These are phyloP conservation scores for Fulmarus glacialis DNA, from an alignment of 2,113 vertebrate species.

Conservation along the genomic window DNA sequence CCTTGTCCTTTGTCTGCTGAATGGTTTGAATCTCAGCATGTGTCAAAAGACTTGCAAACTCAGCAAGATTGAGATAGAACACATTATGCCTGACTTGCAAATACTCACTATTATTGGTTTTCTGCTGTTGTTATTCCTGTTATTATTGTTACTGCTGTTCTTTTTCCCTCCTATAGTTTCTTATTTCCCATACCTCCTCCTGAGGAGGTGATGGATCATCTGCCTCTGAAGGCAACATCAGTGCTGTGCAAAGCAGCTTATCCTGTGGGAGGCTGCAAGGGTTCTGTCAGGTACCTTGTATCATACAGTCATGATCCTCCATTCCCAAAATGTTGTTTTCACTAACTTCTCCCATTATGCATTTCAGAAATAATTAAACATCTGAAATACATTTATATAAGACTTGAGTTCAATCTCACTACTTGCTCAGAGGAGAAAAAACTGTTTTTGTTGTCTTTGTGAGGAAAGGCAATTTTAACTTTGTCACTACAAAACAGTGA, in stretches of 20 bases:
- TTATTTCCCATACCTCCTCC: neutral
- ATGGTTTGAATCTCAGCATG: neutral
- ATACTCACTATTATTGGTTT: neutral
- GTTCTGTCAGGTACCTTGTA: neutral
- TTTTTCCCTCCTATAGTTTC: neutral
- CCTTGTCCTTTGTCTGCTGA: neutral
- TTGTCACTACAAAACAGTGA: neutral
- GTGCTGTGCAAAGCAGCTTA: neutral
- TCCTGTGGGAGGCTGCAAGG: neutral
- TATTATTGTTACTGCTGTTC: neutral
- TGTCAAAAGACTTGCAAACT: neutral
- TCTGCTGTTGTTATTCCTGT: neutral
- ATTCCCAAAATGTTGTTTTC: neutral
- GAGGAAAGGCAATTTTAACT: neutral
- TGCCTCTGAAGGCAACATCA: neutral
- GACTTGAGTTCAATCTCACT: neutral
- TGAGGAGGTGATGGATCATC: neutral
- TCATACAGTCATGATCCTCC: neutral
- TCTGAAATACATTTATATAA: neutral
- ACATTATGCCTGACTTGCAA: conserved; percentile 1
- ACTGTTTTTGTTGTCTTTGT: neutral
- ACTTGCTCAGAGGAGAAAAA: neutral
- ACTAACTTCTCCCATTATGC: neutral
- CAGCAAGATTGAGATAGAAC: neutral
- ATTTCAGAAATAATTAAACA: neutral